Conservation (phyloP, 2,797 vertebrate genomes). For the Rhincodon typus region DNA sequence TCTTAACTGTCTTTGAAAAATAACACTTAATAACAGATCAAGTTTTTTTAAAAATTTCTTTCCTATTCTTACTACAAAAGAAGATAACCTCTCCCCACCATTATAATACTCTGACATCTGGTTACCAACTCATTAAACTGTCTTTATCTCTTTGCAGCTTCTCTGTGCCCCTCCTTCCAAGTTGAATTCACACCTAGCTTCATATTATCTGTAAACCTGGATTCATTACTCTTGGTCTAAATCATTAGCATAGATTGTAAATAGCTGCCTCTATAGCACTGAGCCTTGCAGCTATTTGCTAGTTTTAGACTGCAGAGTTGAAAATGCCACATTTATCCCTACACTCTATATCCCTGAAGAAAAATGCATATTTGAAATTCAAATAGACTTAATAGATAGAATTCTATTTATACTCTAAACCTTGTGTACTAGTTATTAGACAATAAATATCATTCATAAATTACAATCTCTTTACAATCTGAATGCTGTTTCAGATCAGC, state of each 20-base stretch:
- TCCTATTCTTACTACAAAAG: not conserved
- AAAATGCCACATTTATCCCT: not conserved
- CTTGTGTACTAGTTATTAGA: not conserved
- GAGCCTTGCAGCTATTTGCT: not conserved
- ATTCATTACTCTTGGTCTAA: not conserved
- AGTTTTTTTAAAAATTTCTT: not conserved
- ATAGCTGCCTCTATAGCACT: not conserved
- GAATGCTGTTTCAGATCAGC: slow-evolving; percentile 7
- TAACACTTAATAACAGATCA: not conserved
- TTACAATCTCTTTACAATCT: not conserved
- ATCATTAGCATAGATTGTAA: not conserved
- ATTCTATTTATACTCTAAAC: not conserved
- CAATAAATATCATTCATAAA: slow-evolving; percentile 11
- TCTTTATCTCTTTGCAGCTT: not conserved
- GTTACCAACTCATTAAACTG: no score
- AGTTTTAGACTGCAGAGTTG: not conserved
- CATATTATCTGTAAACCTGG: not conserved
- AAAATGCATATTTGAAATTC: not conserved
- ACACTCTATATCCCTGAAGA: not conserved
- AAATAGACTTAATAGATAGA: not conserved
- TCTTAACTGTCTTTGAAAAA: not conserved
- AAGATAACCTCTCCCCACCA: not conserved
- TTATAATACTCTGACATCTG: not conserved
- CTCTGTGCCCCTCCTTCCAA: not conserved
- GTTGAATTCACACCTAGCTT: not conserved